Percentiles rank a stretch among this genome's conserved stretches.
Evolutionary conservation across 2,113 vertebrate genomes (phyloP).

Genomic region (Leiothrix lutea): DNA sequence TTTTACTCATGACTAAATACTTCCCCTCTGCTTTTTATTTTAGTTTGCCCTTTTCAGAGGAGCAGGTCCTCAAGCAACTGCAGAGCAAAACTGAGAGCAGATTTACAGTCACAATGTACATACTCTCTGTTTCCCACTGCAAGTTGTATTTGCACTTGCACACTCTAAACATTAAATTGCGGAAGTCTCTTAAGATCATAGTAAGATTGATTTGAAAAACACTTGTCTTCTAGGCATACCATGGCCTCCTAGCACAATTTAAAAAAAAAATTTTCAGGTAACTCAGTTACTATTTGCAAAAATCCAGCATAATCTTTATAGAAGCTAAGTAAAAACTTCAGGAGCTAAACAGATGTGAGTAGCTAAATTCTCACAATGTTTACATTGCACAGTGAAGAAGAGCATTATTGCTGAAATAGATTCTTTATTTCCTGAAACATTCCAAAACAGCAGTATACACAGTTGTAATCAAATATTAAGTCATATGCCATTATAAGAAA

Average conservation of each 20-base stretch:
- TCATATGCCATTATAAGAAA: conserved; percentile 80
- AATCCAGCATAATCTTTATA: background rate
- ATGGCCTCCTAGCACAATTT: background rate
- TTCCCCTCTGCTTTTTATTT: background rate
- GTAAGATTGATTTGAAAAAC: background rate
- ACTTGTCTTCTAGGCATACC: background rate
- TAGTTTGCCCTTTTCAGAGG: background rate
- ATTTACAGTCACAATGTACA: background rate
- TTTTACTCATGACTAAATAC: background rate
- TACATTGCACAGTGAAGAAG: conserved; percentile 14
- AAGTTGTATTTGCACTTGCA: background rate
- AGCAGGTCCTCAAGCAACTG: background rate
- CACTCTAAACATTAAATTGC: background rate
- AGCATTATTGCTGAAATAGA: conserved; percentile 81
- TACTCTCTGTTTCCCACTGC: background rate
- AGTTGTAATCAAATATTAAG: conserved; percentile 78
- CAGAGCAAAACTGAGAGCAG: background rate
- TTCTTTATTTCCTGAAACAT: conserved; percentile 84
- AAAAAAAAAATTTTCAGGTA: background rate
- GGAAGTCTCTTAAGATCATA: background rate
- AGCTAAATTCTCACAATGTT: background rate
- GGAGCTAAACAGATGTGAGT: background rate
- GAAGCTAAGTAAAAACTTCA: background rate
- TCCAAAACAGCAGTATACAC: conserved; percentile 83
- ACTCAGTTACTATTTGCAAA: background rate